These are phyloP conservation scores for Neomorphus geoffroyi DNA, from an alignment of 2,797 vertebrate genomes.

Conservation along the genomic window DNA sequence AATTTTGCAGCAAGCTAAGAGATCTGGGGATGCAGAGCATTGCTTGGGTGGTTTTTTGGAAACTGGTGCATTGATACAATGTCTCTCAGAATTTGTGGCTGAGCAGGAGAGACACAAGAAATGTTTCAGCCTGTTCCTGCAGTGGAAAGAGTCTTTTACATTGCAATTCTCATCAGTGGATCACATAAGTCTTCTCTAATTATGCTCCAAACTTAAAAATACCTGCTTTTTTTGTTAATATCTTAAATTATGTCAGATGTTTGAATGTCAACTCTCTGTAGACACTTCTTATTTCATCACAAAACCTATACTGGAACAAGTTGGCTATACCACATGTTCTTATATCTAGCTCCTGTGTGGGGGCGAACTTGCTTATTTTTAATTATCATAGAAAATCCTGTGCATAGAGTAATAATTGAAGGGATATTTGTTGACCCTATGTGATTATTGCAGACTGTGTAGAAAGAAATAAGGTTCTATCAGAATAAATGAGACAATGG, in stretches of 20 bases:
- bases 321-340: background rate
- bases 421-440: background rate
- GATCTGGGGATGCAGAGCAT: fast-evolving
- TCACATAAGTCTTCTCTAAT: background rate
- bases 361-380: background rate
- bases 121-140: background rate
- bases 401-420: background rate
- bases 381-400: background rate
- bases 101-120: background rate
- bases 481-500: background rate
- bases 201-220: background rate
- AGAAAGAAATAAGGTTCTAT: background rate
- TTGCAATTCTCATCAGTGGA: background rate
- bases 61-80: background rate
- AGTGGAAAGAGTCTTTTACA: background rate
- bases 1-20: background rate
- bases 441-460: background rate
- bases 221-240: background rate
- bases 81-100: background rate
- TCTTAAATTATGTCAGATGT: background rate
- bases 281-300: background rate
- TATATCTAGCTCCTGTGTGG: background rate
- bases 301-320: background rate
- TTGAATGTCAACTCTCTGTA: background rate
- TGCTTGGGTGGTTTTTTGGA: background rate